Conservation (phyloP, 2,888 invertebrate species). For the Monochamus alternatus region DNA sequence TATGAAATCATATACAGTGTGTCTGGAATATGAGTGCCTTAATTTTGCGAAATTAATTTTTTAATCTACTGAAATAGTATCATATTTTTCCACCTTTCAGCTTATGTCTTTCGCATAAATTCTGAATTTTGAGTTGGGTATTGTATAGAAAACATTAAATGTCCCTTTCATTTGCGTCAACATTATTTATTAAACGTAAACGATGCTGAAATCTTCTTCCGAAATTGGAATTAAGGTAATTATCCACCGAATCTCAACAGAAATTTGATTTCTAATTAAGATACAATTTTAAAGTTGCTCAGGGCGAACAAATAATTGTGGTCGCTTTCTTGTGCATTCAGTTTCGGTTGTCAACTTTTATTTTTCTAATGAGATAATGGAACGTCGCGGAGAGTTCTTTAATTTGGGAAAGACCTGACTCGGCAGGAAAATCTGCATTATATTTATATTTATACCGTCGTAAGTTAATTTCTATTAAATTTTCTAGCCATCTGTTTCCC, state of each 20-base stretch:
- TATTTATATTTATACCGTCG: too few relatives aligned
- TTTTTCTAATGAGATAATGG: background rate
- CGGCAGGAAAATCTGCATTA: too few relatives aligned
- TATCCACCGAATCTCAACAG: background rate
- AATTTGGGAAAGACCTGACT: background rate
- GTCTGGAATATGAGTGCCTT: too few relatives aligned
- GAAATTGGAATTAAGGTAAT: background rate
- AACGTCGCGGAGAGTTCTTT: background rate
- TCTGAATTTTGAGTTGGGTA: too few relatives aligned
- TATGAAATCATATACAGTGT: too few relatives aligned
- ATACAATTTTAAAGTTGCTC: background rate
- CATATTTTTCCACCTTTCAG: too few relatives aligned
- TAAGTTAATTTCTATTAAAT: too few relatives aligned
- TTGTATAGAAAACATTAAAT: too few relatives aligned
- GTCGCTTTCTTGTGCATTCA: background rate
- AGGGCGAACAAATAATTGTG: slow-evolving; percentile 3
- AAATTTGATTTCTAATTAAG: slow-evolving; percentile 10
- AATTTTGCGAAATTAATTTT: too few relatives aligned
- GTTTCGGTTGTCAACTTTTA: background rate
- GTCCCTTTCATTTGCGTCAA: background rate
- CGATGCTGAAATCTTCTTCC: background rate
- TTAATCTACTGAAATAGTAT: too few relatives aligned
- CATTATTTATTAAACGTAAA: background rate
- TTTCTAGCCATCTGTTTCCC: too few relatives aligned
- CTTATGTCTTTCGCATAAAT: too few relatives aligned